phyloP scores from a whole-genome alignment of 2,113 vertebrate species.

The Petrocephalus zakoni region DNA sequence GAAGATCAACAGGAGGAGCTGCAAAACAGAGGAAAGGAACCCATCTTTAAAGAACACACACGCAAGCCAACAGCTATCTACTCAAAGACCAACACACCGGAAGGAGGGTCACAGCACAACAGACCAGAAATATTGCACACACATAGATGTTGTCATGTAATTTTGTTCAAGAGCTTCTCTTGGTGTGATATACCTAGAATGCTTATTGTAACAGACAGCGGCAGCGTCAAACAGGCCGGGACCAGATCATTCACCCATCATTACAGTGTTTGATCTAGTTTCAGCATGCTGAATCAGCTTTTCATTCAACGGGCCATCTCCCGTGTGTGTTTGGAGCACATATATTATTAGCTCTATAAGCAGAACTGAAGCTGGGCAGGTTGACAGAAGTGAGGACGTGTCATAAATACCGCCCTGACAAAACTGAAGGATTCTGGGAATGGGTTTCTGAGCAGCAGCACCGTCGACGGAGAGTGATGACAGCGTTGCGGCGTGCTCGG shows the following conservation, averaged over 20 bases:
- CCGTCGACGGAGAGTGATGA: background rate
- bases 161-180: background rate
- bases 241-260: background rate
- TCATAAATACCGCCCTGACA: background rate
- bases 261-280: background rate
- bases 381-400: background rate
- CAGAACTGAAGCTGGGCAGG: background rate
- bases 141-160: background rate
- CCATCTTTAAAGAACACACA: background rate
- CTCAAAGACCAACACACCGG: background rate
- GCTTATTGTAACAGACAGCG: background rate
- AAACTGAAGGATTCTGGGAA: background rate
- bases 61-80: background rate
- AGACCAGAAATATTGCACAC: background rate
- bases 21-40: constrained; percentile 36
- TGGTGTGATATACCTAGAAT: background rate
- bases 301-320: background rate
- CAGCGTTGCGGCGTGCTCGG: background rate
- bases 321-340: background rate
- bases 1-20: constrained; percentile 83
- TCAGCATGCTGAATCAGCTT: background rate
- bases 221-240: background rate
- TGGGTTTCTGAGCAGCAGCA: background rate
- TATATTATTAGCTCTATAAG: background rate
- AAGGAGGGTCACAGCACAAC: background rate